Conservation (phyloP, 2,888 invertebrate species). For the Cryptus viduatorius region DNA sequence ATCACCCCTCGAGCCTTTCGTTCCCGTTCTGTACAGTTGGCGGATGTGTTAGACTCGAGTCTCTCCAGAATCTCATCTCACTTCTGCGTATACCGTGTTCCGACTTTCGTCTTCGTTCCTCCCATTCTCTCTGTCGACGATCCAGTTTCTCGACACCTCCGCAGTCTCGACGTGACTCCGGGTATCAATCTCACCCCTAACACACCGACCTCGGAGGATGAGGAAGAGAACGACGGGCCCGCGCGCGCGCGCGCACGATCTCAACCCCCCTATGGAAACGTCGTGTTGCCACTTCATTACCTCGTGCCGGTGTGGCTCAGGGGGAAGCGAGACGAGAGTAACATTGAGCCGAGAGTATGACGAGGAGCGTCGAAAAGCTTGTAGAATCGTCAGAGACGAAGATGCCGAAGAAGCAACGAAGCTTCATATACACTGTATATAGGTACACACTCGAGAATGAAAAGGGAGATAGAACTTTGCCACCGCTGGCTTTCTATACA, state of each 20-base stretch:
- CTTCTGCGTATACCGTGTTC: constrained; percentile 54
- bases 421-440: constrained; percentile 18
- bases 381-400: constrained; percentile 57
- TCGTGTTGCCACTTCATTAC: constrained; percentile 84
- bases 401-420: constrained; percentile 39
- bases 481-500: constrained; percentile 49
- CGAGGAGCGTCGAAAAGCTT: constrained; percentile 42
- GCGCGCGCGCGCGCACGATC: constrained; percentile 55
- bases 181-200: constrained; percentile 82
- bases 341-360: constrained; percentile 63
- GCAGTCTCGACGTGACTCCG: constrained; percentile 80
- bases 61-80: constrained; percentile 17
- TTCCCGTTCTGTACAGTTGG: constrained; percentile 33
- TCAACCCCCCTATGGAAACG: constrained; percentile 75
- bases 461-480: constrained; percentile 46
- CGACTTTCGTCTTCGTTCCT: constrained; percentile 20
- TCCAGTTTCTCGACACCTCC: constrained; percentile 81
- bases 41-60: constrained; percentile 36
- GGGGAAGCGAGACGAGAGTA: constrained; percentile 62
- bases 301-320: constrained; percentile 71
- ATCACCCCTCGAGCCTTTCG: constrained; percentile 60
- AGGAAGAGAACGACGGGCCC: constrained; percentile 8
- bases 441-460: constrained; percentile 26
- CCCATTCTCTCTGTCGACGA: constrained; percentile 70
- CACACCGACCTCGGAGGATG: constrained; percentile 39